Conservation (phyloP, 2,888 invertebrate species). For the Prosapia bicincta region DNA sequence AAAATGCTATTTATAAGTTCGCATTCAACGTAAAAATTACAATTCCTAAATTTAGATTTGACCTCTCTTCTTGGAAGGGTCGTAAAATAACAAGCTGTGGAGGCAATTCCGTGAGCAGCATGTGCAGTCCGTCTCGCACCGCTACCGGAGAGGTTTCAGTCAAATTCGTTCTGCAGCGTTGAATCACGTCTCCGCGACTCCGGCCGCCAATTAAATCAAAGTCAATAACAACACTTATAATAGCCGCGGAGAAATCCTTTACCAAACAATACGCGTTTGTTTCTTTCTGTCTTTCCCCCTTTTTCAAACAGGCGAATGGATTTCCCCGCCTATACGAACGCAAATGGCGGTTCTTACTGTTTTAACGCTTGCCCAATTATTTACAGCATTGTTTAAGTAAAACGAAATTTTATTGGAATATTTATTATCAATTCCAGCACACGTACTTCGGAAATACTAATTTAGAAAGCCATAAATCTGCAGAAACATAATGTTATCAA, state of each 20-base stretch:
- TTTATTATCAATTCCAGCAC: neutral
- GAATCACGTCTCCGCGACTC: neutral
- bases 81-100: too few species aligned
- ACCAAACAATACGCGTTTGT: neutral
- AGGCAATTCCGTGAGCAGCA: neutral
- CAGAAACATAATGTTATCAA: neutral
- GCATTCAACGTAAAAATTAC: too few species aligned
- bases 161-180: neutral
- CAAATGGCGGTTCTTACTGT: neutral
- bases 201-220: neutral
- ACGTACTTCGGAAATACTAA: neutral
- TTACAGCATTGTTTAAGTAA: neutral
- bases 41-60: too few species aligned
- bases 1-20: too few species aligned
- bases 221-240: neutral
- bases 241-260: neutral
- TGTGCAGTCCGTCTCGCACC: neutral
- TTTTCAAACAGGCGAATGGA: too few species aligned
- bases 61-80: too few species aligned
- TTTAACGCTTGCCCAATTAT: neutral
- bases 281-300: neutral
- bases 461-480: neutral
- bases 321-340: neutral
- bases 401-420: neutral
- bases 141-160: neutral